Evolutionary conservation across 2,797 vertebrate species (phyloP), one percentile per base, ranked within the genome.

Genomic region (Anniella stebbinsi): DNA sequence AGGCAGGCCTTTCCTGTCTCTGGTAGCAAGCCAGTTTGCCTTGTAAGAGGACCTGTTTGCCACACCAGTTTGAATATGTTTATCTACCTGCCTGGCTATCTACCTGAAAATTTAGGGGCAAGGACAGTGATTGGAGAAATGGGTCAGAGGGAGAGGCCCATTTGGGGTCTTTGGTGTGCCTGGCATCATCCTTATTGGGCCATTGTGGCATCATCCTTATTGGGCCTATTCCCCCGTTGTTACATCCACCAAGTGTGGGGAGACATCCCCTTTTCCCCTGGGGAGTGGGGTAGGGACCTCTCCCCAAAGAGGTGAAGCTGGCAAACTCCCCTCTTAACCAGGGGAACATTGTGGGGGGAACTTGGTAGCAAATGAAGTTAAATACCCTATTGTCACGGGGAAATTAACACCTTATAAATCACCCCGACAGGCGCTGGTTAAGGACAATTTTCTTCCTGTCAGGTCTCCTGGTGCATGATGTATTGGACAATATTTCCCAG

Each of bases 351-450:
- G 66, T 72, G 54, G 45, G 69, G 84, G 73, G 63, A 82, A 66
- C 85, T 11, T 75, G 73, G 80, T 77, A 86, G 83, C 83, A 87
- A 91, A 87, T 91, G 87, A 92, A 94, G 93, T 90, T 92, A 92
- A 94, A 94, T 93, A 90, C 92, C 87, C 87, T 88, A 57, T 86
- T 92, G 92, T 92, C 94, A 94, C 84, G 10, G 87, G 73, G 88
- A 93, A 94, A 94, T 93, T 93, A 94, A 95, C 92, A 94, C 83
- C 89, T 88, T 94, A 93, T 95, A 94, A 94, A 95, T 95, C 94
- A 95, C 91, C 41, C 48, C 72, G 92, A 95, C 94, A 91, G 89
- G 72, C 82, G 88, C 93, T 92, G 92, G 92, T 94, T 93, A 93
- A 93, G 93, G 94, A 93, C 89, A 95, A 93, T 94, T 94, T 95